Evolutionary conservation across 35 echinoderm and acorn worm genomes (phyloP), one percentile per base, ranked within the genome.

Genomic region (Diadema setosum): DNA sequence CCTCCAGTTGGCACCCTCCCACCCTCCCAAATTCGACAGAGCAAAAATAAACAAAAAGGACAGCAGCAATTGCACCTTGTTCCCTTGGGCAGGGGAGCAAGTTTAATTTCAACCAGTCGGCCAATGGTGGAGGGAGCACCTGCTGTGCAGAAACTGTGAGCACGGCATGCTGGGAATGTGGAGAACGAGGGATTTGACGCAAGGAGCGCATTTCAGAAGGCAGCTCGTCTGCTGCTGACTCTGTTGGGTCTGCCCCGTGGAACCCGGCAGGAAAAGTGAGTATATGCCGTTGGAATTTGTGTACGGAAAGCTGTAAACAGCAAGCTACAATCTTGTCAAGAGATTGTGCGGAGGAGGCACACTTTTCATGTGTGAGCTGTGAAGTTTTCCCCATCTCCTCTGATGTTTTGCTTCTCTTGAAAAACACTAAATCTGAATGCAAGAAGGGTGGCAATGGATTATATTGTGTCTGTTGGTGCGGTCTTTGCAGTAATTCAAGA

Each of bases 91-190:
- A 59, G 56, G 56, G 14, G 14, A 59, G 56, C 20, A 26, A 18
- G 56, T 59, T 59, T 59, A 18, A 7, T 59, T 59, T 0, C 40
- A 14, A n/a, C 14, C 73, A n/a, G 27, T 44, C 73, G 11, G 37
- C 73, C 73, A 78, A 78, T 78, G 34, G 44, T 3, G 37, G 40
- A 44, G 35, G 35, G 73, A 44, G 36, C 73, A 78, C 73, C 73
- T 78, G 73, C 73, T 78, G 73, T 33, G 73, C 20, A 35, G 44
- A 78, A 78, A 36, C 73, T 78, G 73, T 44, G 73, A 78, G 73
- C 40, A 44, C 24, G 39, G 73, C 73, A 78, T 78, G 39, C 33
- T 78, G 73, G 73, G 73, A 44, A 78, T 78, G 73, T 41, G 9
- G 40, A 25, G 35, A 42, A 78, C 40, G 73, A 78, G 9, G 73